Conservation (phyloP, 1,140 invertebrate genomes). For the Diorhabda sublineata region DNA sequence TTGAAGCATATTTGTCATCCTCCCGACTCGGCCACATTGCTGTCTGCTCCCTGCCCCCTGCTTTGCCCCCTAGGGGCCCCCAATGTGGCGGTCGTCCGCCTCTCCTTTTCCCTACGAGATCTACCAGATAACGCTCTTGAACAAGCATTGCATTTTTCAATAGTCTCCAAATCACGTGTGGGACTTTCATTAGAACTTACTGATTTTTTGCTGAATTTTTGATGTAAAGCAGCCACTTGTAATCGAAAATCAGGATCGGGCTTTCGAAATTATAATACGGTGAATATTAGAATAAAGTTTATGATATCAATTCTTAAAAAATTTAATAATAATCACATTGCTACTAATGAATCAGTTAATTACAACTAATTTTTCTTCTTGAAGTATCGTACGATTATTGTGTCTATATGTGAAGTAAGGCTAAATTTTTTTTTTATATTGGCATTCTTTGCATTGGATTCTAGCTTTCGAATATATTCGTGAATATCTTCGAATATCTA, state of each 20-base stretch:
- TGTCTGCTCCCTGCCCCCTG: conserved; percentile 37
- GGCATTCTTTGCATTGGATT: too few species aligned
- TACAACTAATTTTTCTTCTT: too few species aligned
- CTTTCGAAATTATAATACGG: background rate
- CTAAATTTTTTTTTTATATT: too few species aligned
- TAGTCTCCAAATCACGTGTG: conserved; percentile 30
- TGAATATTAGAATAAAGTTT: too few species aligned
- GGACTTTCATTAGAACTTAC: conserved; percentile 32
- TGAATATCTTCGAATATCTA: too few species aligned
- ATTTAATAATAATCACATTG: too few species aligned
- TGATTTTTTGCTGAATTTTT: conserved; percentile 23
- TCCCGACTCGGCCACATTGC: conserved; percentile 45
- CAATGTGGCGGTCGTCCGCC: conserved; percentile 21
- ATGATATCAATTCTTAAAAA: too few species aligned
- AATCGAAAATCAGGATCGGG: background rate
- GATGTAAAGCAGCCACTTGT: conserved; percentile 8
- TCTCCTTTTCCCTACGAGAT: conserved; percentile 24
- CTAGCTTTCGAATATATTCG: too few species aligned
- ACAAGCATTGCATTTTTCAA: conserved; percentile 43
- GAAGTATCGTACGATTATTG: too few species aligned
- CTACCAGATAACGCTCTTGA: conserved; percentile 36
- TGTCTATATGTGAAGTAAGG: too few species aligned
- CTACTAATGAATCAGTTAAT: too few species aligned
- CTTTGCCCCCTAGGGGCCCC: conserved; percentile 20
- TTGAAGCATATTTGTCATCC: conserved; percentile 49